A percentile compares a stretch with the other conserved stretches of the same genome.
These are phyloP conservation scores for Clupea harengus DNA, from an alignment of 2,113 vertebrate species.

Conservation along the genomic window DNA sequence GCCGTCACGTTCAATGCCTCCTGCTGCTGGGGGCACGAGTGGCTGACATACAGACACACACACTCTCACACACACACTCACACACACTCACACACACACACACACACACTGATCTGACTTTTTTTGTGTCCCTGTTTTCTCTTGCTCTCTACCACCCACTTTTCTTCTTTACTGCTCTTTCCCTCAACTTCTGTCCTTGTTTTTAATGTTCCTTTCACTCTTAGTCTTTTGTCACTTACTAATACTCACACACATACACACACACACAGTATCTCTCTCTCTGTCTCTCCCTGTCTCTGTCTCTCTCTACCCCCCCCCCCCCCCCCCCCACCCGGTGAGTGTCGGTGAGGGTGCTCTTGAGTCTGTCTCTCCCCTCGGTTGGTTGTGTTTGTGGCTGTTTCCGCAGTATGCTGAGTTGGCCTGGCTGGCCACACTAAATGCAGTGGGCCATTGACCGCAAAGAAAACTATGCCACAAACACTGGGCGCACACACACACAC, in stretches of 20 bases:
- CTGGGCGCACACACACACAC: neutral
- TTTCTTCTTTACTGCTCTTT: neutral
- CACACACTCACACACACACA: neutral
- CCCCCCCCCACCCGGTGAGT: neutral
- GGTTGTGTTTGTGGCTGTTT: neutral
- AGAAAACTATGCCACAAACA: neutral
- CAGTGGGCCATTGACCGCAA: neutral
- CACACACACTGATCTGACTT: neutral
- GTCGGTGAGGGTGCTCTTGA: neutral
- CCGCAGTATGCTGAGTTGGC: neutral
- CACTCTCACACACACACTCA: neutral
- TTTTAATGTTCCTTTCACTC: neutral
- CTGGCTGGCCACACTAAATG: neutral
- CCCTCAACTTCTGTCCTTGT: neutral
- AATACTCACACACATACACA: too few relatives aligned
- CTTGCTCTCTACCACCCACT: neutral
- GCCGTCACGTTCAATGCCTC: constrained; percentile 22
- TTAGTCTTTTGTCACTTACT: neutral
- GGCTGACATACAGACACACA: neutral
- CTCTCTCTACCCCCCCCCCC: neutral
- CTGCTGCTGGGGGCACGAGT: neutral
- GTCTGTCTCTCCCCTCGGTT: neutral
- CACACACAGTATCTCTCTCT: neutral
- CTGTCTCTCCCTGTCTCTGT: neutral
- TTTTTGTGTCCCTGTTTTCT: neutral